phyloP scores from a whole-genome alignment of 2,113 vertebrate genomes.

The Myotis yumanensis region DNA sequence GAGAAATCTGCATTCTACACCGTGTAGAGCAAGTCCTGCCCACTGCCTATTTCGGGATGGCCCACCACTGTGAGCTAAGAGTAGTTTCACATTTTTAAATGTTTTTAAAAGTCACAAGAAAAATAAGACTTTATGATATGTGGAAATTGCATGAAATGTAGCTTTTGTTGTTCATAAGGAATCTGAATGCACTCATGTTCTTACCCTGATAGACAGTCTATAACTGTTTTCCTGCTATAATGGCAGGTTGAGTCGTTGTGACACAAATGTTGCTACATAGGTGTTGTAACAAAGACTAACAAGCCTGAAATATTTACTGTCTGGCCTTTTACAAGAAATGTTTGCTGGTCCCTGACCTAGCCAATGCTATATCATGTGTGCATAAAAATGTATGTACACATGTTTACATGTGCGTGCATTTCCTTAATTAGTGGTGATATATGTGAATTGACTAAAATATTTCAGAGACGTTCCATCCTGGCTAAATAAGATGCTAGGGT shows the following conservation, averaged over 20 bases:
- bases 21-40: background rate
- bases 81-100: background rate
- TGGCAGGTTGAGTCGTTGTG: accelerated
- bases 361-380: background rate
- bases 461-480: background rate
- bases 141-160: background rate
- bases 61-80: background rate
- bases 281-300: background rate
- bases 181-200: background rate
- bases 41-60: background rate
- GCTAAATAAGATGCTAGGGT: background rate
- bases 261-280: background rate
- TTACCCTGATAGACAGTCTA: background rate
- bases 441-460: background rate
- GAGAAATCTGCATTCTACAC: background rate
- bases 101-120: slow-evolving; percentile 5
- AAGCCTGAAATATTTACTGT: background rate
- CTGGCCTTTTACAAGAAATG: background rate
- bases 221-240: background rate
- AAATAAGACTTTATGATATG: background rate
- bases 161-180: background rate
- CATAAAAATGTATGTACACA: background rate
- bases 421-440: background rate
- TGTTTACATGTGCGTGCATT: background rate
- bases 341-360: background rate